phyloP scores from a whole-genome alignment of 2,113 vertebrate genomes.

The Columbina picui region DNA sequence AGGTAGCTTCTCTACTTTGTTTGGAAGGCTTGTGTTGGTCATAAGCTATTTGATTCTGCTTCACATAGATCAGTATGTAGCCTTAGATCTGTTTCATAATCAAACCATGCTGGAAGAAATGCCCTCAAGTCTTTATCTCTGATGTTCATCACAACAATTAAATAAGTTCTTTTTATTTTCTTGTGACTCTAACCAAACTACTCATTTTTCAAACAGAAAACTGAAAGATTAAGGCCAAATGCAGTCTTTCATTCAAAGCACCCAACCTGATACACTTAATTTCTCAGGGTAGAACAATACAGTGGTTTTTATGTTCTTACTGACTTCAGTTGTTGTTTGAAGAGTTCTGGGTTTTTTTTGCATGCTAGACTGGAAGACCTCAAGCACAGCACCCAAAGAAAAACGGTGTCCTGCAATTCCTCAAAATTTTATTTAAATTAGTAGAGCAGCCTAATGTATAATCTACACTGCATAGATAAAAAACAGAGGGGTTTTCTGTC shows the following conservation, averaged over 20 bases:
- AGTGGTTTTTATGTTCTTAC: not conserved
- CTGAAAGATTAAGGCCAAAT: not conserved
- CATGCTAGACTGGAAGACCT: not conserved
- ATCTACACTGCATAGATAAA: not conserved
- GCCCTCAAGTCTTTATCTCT: not conserved
- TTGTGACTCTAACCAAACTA: not conserved
- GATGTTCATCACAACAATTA: not conserved
- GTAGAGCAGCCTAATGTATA: not conserved
- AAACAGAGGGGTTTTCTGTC: rapidly evolving
- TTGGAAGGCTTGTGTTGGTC: not conserved
- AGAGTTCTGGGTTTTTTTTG: not conserved
- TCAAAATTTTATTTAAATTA: not conserved
- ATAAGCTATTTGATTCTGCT: not conserved
- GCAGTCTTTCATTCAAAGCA: not conserved
- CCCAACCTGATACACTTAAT: not conserved
- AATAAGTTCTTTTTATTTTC: not conserved
- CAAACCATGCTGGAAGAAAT: not conserved
- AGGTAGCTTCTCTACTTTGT: not conserved
- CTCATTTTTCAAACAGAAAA: not conserved
- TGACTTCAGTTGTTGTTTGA: not conserved
- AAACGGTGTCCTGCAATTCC: not conserved
- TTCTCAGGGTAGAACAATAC: not conserved
- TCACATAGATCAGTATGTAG: not conserved
- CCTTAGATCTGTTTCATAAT: not conserved
- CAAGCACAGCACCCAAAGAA: not conserved